Percentiles rank a stretch among this genome's conserved stretches.
Evolutionary conservation across 1,140 invertebrate genomes (phyloP).

Genomic region (Tetraneura akinire): DNA sequence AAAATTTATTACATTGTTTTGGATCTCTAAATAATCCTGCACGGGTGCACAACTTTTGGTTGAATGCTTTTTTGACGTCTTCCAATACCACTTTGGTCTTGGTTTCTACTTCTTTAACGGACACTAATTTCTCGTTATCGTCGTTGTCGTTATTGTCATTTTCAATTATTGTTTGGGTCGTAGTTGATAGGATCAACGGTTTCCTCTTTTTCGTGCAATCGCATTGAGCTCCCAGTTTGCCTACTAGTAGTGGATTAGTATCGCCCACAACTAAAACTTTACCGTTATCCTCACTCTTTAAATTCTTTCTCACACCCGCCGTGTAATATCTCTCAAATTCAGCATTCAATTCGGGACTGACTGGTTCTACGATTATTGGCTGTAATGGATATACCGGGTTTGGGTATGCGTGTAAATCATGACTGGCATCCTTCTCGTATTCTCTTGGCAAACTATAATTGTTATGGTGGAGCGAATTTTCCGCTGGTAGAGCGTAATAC

Average conservation of each 20-base stretch:
- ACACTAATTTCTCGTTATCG: conserved; percentile 12
- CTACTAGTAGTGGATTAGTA: conserved; percentile 68
- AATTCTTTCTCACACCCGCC: not conserved
- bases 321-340: conserved; percentile 36
- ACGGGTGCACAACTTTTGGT: conserved; percentile 67
- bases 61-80: conserved; percentile 58
- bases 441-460: conserved; percentile 33
- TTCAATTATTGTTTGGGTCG: conserved; percentile 24
- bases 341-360: conserved; percentile 22
- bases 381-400: conserved; percentile 5
- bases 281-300: conserved; percentile 8
- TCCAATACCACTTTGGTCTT: conserved; percentile 61
- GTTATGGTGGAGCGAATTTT: not conserved
- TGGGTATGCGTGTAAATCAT: not conserved
- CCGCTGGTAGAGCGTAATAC: not conserved
- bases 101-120: conserved; percentile 1
- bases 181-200: conserved; percentile 10
- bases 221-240: conserved; percentile 73
- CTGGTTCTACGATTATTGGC: conserved; percentile 28
- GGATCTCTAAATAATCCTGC: conserved; percentile 82
- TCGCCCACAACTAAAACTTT: conserved; percentile 60
- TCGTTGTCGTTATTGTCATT: conserved; percentile 30
- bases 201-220: conserved; percentile 61
- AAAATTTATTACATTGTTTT: conserved; percentile 81
- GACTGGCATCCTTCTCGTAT: conserved; percentile 20